Conservation (phyloP, 1,140 invertebrate species). For the Formica exsecta region DNA sequence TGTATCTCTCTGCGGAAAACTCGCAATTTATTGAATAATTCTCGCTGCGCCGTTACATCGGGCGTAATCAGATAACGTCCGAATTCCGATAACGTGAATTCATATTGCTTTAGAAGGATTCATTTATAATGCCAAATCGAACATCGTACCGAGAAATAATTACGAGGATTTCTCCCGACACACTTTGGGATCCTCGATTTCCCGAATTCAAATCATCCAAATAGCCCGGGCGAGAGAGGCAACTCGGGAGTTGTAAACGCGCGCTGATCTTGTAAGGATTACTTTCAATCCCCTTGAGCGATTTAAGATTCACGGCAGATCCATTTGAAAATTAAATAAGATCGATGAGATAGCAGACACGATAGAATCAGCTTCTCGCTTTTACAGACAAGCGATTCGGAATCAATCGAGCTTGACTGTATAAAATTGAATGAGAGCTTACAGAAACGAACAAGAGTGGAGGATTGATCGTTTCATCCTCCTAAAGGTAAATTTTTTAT, state of each 20-base stretch:
- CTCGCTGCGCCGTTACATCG: background rate
- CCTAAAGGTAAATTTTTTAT: slow-evolving; percentile 20
- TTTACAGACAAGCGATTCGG: slow-evolving; percentile 38
- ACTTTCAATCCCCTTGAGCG: slow-evolving; percentile 60
- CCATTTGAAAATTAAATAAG: slow-evolving; percentile 65
- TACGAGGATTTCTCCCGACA: slow-evolving; percentile 26
- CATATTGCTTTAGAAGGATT: background rate
- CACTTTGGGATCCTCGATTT: slow-evolving; percentile 16
- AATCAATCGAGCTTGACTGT: slow-evolving; percentile 55
- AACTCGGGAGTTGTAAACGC: slow-evolving; percentile 29
- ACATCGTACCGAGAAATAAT: slow-evolving; percentile 15
- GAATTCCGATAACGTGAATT: slow-evolving; percentile 2
- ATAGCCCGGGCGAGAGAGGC: background rate
- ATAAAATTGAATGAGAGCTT: slow-evolving; percentile 48
- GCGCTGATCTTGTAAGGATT: slow-evolving; percentile 62
- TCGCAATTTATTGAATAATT: slow-evolving; percentile 50
- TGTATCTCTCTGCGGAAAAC: slow-evolving; percentile 5
- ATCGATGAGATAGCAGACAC: slow-evolving; percentile 40
- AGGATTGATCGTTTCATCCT: slow-evolving; percentile 25
- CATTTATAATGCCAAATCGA: background rate
- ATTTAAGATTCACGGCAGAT: slow-evolving; percentile 59
- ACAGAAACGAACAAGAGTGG: slow-evolving; percentile 35
- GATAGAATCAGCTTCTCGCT: slow-evolving; percentile 30
- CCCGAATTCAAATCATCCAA: slow-evolving; percentile 42
- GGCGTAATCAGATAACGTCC: background rate